Evolutionary conservation across 2,888 invertebrate species (phyloP).

Genomic region (Drosophila algonquin): DNA sequence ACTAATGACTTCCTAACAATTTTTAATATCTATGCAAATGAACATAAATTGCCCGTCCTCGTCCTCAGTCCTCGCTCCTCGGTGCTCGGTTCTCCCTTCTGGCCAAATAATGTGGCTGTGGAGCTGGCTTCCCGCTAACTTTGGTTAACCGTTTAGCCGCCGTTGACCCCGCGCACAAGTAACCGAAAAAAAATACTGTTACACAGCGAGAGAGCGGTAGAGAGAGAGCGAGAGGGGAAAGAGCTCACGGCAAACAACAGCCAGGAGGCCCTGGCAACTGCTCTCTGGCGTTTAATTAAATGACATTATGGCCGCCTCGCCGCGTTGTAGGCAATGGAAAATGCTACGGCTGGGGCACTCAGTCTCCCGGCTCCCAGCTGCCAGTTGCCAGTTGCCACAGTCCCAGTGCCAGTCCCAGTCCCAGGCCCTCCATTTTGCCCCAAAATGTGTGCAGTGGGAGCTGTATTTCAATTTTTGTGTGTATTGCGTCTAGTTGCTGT

Average conservation of each 20-base stretch:
- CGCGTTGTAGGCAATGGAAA: slow-evolving; percentile 64
- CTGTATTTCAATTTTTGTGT: slow-evolving; percentile 73
- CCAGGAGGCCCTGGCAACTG: slow-evolving; percentile 58
- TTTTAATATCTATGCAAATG: slow-evolving; percentile 82
- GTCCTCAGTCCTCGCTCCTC: slow-evolving; percentile 20
- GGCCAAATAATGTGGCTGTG: slow-evolving; percentile 50
- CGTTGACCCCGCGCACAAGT: slow-evolving; percentile 59
- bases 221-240: slow-evolving; percentile 13
- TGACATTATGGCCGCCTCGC: slow-evolving; percentile 75
- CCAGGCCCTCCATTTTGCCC: slow-evolving; percentile 22
- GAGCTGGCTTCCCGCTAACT: slow-evolving; percentile 41
- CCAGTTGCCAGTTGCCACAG: slow-evolving; percentile 45
- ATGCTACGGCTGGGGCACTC: slow-evolving; percentile 46
- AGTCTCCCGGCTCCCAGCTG: slow-evolving; percentile 13
- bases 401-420: not conserved
- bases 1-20: slow-evolving; percentile 81
- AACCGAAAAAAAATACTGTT: slow-evolving; percentile 29
- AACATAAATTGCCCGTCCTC: slow-evolving; percentile 76
- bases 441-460: slow-evolving; percentile 67
- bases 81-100: not conserved
- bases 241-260: slow-evolving; percentile 45
- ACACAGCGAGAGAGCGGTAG: slow-evolving; percentile 10
- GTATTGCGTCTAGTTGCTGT: slow-evolving; percentile 49
- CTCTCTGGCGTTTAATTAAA: slow-evolving; percentile 80
- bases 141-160: slow-evolving; percentile 77